These are phyloP conservation scores for Triplophysa tibetana DNA, from an alignment of 2,113 vertebrate genomes.

Conservation along the genomic window DNA sequence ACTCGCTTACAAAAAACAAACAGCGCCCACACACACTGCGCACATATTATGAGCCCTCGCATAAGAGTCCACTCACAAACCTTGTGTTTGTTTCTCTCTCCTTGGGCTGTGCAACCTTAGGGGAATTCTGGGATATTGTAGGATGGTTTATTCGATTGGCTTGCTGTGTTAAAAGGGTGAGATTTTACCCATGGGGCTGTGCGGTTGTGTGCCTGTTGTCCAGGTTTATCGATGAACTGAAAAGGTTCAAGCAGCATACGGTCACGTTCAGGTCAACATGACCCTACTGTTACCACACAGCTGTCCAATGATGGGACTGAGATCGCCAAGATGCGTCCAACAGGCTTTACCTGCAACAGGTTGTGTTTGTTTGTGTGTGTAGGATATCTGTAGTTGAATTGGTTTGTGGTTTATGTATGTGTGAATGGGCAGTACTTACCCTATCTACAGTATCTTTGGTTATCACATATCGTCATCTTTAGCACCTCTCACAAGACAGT, in stretches of 20 bases:
- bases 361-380: constrained; percentile 3
- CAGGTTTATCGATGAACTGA: constrained; percentile 14
- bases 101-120: constrained; percentile 7
- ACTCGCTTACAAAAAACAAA: constrained; percentile 16
- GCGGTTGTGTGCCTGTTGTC: constrained; percentile 11
- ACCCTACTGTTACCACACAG: constrained; percentile 21
- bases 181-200: constrained; percentile 41
- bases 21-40: background rate
- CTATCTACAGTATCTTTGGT: too few relatives aligned
- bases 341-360: background rate
- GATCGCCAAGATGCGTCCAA: background rate
- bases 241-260: background rate
- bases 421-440: too few relatives aligned
- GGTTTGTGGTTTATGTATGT: too few relatives aligned
- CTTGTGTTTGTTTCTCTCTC: constrained; percentile 15
- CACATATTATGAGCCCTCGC: constrained; percentile 3
- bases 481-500: too few relatives aligned
- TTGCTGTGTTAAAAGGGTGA: constrained; percentile 27
- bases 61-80: constrained; percentile 6
- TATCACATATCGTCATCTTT: too few relatives aligned
- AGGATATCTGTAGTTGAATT: too few relatives aligned
- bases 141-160: constrained; percentile 17
- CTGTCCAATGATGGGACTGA: constrained; percentile 6
- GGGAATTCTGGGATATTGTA: constrained; percentile 31
- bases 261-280: constrained; percentile 4